Evolutionary conservation across 2,113 vertebrate genomes (phyloP).

Genomic region (Tragelaphus strepsiceros): DNA sequence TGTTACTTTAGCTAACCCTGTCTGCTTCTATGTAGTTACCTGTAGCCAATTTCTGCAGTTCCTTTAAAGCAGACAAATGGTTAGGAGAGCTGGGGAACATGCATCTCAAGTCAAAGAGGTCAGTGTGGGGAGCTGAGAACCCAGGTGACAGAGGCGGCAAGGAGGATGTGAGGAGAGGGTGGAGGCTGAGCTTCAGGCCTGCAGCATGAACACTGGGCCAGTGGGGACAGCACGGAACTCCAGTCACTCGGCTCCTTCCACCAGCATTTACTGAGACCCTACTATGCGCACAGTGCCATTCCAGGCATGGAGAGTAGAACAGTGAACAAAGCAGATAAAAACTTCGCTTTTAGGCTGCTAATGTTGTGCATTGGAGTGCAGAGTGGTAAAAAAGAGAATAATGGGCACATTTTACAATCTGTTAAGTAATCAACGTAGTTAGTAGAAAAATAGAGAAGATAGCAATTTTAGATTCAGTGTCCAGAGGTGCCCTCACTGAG

Average conservation of each 20-base stretch:
- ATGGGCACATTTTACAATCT: neutral
- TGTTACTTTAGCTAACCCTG: neutral
- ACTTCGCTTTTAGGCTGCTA: neutral
- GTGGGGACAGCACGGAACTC: rapidly evolving
- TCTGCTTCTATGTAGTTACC: neutral
- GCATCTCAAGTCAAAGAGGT: neutral
- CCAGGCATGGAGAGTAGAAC: neutral
- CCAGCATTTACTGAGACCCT: neutral
- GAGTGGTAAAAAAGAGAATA: neutral
- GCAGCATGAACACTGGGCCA: neutral
- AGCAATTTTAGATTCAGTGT: neutral
- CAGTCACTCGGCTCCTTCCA: neutral
- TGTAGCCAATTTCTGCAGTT: neutral
- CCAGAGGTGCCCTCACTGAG: neutral
- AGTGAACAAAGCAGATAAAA: neutral
- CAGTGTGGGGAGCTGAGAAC: neutral
- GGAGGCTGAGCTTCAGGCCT: neutral
- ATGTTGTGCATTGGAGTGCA: neutral
- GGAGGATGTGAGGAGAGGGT: too few species aligned
- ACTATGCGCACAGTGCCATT: too few species aligned
- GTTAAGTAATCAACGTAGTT: neutral
- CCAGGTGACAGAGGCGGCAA: neutral
- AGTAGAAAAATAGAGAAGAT: neutral
- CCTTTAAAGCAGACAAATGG: neutral
- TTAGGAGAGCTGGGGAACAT: neutral